Conservation (phyloP, 2,113 vertebrate species). For the Azemiops feae region DNA sequence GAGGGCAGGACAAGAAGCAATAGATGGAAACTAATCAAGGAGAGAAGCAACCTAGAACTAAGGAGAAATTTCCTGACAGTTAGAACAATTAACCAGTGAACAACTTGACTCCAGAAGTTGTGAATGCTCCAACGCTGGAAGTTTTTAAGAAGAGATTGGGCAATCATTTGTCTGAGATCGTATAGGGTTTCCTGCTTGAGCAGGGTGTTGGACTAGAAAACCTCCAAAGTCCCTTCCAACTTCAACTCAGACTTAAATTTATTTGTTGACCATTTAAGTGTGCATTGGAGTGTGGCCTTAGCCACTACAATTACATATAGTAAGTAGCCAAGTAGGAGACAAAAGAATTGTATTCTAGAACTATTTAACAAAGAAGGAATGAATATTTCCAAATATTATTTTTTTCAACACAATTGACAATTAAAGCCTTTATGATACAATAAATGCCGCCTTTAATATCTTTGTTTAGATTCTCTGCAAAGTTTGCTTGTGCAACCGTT, state of each 20-base stretch:
- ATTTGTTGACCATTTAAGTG: not conserved
- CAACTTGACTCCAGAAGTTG: no score
- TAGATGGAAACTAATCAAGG: no score
- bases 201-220: no score
- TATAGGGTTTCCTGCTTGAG: no score
- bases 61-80: no score
- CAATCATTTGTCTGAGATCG: no score
- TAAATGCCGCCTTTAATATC: not conserved
- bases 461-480: not conserved
- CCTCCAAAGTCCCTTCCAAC: no score
- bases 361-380: not conserved
- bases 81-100: no score
- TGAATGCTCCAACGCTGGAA: no score
- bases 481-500: not conserved
- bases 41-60: no score
- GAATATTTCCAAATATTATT: not conserved
- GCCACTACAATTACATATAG: not conserved
- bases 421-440: not conserved
- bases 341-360: not conserved
- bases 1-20: no score
- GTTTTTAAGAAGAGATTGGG: no score
- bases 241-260: not conserved
- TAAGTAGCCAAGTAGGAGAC: not conserved
- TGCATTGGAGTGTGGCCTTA: rapidly evolving
- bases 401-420: not conserved